phyloP scores from a whole-genome alignment of 2,888 invertebrate species.

The Drosophila setosimentum region DNA sequence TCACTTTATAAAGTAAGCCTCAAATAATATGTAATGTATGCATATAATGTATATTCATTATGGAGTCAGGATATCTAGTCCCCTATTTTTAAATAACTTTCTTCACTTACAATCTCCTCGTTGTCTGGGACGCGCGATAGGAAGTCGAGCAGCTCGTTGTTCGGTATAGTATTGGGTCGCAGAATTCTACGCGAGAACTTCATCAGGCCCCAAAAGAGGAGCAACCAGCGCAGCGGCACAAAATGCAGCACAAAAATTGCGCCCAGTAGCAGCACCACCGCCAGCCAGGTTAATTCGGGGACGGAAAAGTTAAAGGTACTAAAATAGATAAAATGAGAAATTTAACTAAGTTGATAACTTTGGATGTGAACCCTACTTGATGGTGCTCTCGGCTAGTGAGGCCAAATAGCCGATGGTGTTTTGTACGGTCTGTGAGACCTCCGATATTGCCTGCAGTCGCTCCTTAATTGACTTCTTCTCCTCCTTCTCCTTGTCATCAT shows the following conservation, averaged over 20 bases:
- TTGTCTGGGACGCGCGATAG: slow-evolving; percentile 97
- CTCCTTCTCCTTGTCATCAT: slow-evolving; percentile 96
- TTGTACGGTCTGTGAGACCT: slow-evolving; percentile 98
- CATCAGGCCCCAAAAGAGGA: slow-evolving; percentile 97
- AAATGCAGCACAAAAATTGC: slow-evolving; percentile 93
- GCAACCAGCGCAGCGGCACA: slow-evolving; percentile 94
- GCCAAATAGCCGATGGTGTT: slow-evolving; percentile 97
- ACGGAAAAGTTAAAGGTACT: slow-evolving; percentile 98
- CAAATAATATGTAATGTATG: neutral
- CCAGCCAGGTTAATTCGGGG: slow-evolving; percentile 97
- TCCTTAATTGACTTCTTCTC: slow-evolving; percentile 98
- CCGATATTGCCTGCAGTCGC: slow-evolving; percentile 97
- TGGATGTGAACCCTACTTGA: slow-evolving; percentile 90
- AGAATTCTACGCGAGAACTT: slow-evolving; percentile 97
- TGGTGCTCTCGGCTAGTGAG: slow-evolving; percentile 96
- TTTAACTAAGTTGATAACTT: neutral
- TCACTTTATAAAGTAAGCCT: neutral
- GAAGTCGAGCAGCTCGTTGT: slow-evolving; percentile 98
- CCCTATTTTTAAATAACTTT: fast-evolving
- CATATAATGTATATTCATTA: too few relatives aligned
- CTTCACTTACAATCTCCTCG: slow-evolving; percentile 91
- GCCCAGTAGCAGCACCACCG: slow-evolving; percentile 91
- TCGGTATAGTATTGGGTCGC: slow-evolving; percentile 97
- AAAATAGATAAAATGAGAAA: slow-evolving; percentile 51
- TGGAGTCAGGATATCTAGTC: neutral